phyloP scores from a whole-genome alignment of 2,888 invertebrate species.

The Zhengitettix transpicula region DNA sequence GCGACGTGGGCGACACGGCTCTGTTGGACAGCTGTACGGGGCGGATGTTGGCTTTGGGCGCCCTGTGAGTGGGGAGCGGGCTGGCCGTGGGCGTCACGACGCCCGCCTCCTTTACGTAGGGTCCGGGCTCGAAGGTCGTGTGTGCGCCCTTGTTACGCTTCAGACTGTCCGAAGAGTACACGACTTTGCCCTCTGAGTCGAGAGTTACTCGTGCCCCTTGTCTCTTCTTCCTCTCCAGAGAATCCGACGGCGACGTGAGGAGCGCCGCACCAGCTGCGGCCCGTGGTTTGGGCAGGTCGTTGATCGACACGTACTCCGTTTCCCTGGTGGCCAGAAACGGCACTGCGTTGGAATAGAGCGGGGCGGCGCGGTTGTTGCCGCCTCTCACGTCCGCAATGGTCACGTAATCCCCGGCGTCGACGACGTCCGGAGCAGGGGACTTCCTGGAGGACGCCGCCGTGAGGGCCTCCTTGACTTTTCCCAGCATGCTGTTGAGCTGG shows the following conservation, averaged over 20 bases:
- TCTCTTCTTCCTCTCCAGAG: constrained; percentile 34
- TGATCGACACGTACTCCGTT: constrained; percentile 64
- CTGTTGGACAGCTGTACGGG: constrained; percentile 22
- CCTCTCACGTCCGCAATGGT: constrained; percentile 70
- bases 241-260: constrained; percentile 20
- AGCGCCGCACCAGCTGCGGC: constrained; percentile 6
- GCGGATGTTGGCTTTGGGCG: constrained; percentile 24
- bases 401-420: constrained; percentile 64
- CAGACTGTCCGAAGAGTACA: constrained; percentile 74
- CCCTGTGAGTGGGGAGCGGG: constrained; percentile 29
- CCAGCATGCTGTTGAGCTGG: not conserved
- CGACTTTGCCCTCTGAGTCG: constrained; percentile 74
- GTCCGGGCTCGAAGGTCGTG: constrained; percentile 73
- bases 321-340: constrained; percentile 11
- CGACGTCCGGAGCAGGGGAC: constrained; percentile 4
- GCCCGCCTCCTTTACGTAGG: constrained; percentile 28
- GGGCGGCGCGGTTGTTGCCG: constrained; percentile 30
- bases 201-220: constrained; percentile 65
- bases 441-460: not conserved
- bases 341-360: constrained; percentile 7
- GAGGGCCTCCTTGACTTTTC: not conserved
- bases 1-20: constrained; percentile 34
- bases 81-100: constrained; percentile 32
- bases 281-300: constrained; percentile 45
- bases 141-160: constrained; percentile 57